Conservation (phyloP, 2,797 vertebrate species). For the Lycodopsis pacificus region DNA sequence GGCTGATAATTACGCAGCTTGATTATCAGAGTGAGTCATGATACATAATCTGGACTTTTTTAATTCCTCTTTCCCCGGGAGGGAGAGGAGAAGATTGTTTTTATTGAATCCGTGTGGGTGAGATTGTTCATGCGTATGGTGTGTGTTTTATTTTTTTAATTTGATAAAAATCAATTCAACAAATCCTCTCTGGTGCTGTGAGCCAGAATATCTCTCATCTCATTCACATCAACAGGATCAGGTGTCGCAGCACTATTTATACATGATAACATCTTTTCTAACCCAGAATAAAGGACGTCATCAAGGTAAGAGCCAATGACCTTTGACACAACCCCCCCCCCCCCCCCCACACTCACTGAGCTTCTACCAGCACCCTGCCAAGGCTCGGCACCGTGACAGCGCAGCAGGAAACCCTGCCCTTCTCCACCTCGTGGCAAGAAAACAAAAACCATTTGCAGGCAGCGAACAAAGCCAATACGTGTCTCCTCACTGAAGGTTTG, state of each 20-base stretch:
- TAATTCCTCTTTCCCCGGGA: not conserved
- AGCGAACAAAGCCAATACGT: conserved; percentile 18
- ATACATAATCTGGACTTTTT: conserved; percentile 48
- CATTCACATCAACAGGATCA: conserved; percentile 57
- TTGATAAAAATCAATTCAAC: conserved; percentile 37
- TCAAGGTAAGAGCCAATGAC: conserved; percentile 22
- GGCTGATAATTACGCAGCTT: conserved; percentile 53
- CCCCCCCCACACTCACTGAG: not conserved
- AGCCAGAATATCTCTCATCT: conserved; percentile 51
- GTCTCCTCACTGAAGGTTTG: not conserved
- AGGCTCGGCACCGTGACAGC: conserved; percentile 5
- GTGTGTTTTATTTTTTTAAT: conserved; percentile 22
- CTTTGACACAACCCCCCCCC: conserved; percentile 38
- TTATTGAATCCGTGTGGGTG: conserved; percentile 16
- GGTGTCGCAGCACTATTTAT: conserved; percentile 44
- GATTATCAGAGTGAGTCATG: conserved; percentile 58
- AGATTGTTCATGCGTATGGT: conserved; percentile 10
- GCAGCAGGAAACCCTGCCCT: conserved; percentile 47
- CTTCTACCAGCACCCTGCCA: conserved; percentile 26
- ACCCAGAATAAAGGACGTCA: conserved; percentile 11
- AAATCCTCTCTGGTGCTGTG: conserved; percentile 24
- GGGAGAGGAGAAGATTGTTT: conserved; percentile 13
- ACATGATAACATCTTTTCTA: conserved; percentile 30
- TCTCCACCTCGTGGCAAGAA: conserved; percentile 25
- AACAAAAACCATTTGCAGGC: conserved; percentile 23